Evolutionary conservation across 2,888 invertebrate species (phyloP).

Genomic region (Aphodius granarius): DNA sequence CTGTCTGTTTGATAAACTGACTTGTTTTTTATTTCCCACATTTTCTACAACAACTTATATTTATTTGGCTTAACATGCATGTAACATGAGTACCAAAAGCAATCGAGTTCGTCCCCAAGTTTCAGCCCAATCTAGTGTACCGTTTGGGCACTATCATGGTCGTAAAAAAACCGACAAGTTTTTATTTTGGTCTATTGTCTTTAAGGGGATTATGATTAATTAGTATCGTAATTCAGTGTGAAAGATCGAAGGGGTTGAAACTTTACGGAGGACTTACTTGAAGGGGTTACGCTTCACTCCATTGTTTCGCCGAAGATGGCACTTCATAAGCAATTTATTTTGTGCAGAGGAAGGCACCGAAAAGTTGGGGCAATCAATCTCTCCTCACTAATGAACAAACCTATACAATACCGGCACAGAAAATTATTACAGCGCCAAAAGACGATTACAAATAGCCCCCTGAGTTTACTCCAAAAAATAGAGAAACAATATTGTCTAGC

Average conservation of each 20-base stretch:
- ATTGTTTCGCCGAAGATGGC: neutral
- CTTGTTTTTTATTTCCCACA: no score
- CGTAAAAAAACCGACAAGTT: no score
- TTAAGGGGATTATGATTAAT: neutral
- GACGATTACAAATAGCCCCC: conserved; percentile 1
- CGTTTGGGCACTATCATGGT: no score
- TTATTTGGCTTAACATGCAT: no score
- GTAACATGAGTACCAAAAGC: no score
- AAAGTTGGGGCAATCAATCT: conserved; percentile 5
- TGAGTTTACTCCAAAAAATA: neutral
- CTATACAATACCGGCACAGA: conserved; percentile 3
- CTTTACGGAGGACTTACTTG: neutral
- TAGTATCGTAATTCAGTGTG: neutral
- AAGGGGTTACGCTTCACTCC: neutral
- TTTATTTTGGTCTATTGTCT: no score
- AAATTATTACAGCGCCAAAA: neutral
- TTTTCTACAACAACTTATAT: no score
- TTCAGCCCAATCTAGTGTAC: neutral
- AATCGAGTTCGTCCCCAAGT: neutral
- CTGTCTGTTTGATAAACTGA: no score
- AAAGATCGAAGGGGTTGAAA: neutral
- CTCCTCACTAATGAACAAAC: conserved; percentile 9
- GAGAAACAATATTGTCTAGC: no score
- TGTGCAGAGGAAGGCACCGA: neutral
- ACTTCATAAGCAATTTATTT: conserved; percentile 15